Base-by-base conservation (phyloP, 2,888 invertebrate species). In the Desoria tigrina region DNA sequence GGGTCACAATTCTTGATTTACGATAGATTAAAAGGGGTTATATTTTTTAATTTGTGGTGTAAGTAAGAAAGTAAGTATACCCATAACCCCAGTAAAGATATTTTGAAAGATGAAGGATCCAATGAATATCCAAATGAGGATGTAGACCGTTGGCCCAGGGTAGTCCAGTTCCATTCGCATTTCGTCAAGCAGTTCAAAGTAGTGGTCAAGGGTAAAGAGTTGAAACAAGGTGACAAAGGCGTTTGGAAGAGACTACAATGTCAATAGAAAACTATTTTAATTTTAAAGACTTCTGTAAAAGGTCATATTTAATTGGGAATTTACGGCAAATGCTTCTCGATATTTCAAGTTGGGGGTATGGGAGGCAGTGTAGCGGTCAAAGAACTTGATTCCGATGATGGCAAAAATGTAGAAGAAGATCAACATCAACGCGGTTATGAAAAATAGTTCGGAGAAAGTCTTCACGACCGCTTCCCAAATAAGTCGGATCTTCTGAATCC, bases 51-150 rank as follows among this genome's bases (percentile, higher is more conserved):
- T 6, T 6, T 45, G 16, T 9, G 9, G 32, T 32, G 51, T 14
- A 21, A 26, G 45, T 14, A 21, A 51, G 16, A 26, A 32, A 21
- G 18, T 37, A n/a, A n/a, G n/a, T n/a, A n/a, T n/a, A 70, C 72
- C 76, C 76, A 76, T 76, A 11, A 74, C 74, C 23, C 76, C 76
- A 1, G 72, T 71, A 42, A 76, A 76, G 45, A 76, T 76, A 54
- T 76, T 76, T 49, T 65, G 63, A 45, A 76, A 76, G 42, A 76
- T 76, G 42, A 76, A 74, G 6, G 73, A 69, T 14, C 74, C 74
- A 4, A 76, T 63, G 4, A 76, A 65, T 42, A 76, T 68, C 76
- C 76, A 76, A 1, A 64, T 55, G 7, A 76, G 63, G 9, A 70
- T 53, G 56, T 67, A 76, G 9, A 57, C 26, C 27, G 57, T 63